Evolutionary conservation across 2,888 invertebrate species (phyloP), one percentile per base, ranked within the genome.

Genomic region (Meta bourneti): DNA sequence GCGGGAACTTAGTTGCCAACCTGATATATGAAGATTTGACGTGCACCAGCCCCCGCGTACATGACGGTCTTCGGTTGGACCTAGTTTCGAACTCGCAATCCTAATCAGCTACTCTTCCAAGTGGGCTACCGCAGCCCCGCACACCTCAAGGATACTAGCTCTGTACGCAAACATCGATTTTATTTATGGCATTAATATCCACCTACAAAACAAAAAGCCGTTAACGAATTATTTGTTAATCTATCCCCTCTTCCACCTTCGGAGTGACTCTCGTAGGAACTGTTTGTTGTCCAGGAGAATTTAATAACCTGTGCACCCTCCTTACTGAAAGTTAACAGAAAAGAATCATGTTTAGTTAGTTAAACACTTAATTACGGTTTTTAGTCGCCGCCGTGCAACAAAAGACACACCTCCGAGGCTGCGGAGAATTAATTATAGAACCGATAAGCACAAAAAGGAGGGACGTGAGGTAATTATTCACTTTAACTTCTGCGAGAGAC

Each of bases 401-500:
- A 69, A 79, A 54, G 20, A 8, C 61, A 13, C 34, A 16, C 61
- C 16, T 61, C 20, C 16, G 16, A 4, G 20, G 7, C 6, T 13
- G 34, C 11, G 48, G 49, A 54, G 34, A 79, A 61, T 20, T 61
- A 61, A 79, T 61, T 61, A 61, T 79, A 61, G 34, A 79, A 79
- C 61, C 79, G 61, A 79, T 69, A 61, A 61, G 34, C 34, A 61
- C 13, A 34, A 61, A 79, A 34, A 11, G 54, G 20, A 7, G 61
- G 34, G 20, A 61, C 48, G 16, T 61, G 61, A 9, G 54, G 61
- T 48, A 13, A 79, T 79, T 79, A 61, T 79, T 48, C 61, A 34
- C 48, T 61, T 51, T 1, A 8, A 52, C 19, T 78, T 7, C 20
- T 54, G 52, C 20, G 7, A 52, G 19, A 52, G 52, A 49, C 16